phyloP scores from a whole-genome alignment of 2,113 vertebrate species.

The Macrotis lagotis region DNA sequence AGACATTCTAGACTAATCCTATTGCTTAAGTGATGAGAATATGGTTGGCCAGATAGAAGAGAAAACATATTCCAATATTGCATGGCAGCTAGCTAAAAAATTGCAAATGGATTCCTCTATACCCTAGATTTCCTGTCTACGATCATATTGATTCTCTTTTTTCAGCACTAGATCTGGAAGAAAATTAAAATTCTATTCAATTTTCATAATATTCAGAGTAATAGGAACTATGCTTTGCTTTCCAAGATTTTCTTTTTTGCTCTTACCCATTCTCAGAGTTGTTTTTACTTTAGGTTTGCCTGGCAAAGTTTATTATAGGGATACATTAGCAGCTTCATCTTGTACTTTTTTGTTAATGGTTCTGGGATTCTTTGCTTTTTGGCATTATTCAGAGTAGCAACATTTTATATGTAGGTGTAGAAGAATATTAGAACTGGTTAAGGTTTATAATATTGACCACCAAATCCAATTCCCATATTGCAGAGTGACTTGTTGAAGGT shows the following conservation, averaged over 20 bases:
- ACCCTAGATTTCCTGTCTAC: not conserved
- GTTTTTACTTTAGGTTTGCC: not conserved
- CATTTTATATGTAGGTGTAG: not conserved
- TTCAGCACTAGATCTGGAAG: not conserved
- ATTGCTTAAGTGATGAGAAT: not conserved
- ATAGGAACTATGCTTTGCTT: not conserved
- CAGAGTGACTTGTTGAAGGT: not conserved
- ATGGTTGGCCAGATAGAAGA: not conserved
- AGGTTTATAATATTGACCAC: not conserved
- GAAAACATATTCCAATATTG: not conserved
- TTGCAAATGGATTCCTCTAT: not conserved
- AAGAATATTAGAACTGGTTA: not conserved
- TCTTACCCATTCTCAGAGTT: not conserved
- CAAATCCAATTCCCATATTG: not conserved
- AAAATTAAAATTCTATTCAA: not conserved
- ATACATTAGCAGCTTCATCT: not conserved
- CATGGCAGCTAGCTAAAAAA: not conserved
- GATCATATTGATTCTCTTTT: not conserved
- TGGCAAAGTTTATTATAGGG: not conserved
- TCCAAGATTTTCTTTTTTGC: not conserved
- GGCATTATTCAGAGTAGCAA: not conserved
- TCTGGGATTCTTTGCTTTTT: not conserved
- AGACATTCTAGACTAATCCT: not conserved
- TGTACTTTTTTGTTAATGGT: not conserved
- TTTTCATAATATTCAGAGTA: not conserved